These are phyloP conservation scores for Fregata magnificens DNA, from an alignment of 2,113 vertebrate species.

Conservation along the genomic window DNA sequence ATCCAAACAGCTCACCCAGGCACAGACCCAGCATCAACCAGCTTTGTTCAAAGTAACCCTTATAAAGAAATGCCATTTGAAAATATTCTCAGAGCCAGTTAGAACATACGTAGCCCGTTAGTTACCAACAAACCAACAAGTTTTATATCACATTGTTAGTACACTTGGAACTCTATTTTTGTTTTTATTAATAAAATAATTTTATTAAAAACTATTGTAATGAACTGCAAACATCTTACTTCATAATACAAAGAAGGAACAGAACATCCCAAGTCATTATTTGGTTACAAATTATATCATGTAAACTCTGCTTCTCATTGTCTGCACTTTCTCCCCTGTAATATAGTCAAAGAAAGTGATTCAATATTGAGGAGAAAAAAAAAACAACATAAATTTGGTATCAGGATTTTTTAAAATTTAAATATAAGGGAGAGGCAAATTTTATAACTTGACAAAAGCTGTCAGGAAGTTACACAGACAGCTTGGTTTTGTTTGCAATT, in stretches of 20 bases:
- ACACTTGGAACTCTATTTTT: neutral
- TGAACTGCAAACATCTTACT: neutral
- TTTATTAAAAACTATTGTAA: neutral
- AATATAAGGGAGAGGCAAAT: neutral
- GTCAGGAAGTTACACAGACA: neutral
- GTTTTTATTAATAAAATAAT: neutral
- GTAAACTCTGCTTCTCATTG: neutral
- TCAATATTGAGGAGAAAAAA: neutral
- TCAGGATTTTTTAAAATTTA: neutral
- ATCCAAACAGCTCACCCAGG: neutral
- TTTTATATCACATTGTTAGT: neutral
- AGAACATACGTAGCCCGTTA: neutral
- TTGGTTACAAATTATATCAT: neutral
- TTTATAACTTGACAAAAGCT: neutral
- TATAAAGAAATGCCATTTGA: neutral
- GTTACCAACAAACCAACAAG: neutral
- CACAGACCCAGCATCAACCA: accelerated
- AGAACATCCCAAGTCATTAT: neutral
- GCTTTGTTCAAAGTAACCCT: neutral
- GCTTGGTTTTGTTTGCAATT: neutral
- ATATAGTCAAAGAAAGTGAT: neutral
- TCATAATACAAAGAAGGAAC: neutral
- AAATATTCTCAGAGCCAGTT: neutral
- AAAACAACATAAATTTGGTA: neutral
- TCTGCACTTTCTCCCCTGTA: neutral